These are phyloP conservation scores for Microplitis deprimator DNA, from an alignment of 2,888 invertebrate species.

Conservation along the genomic window DNA sequence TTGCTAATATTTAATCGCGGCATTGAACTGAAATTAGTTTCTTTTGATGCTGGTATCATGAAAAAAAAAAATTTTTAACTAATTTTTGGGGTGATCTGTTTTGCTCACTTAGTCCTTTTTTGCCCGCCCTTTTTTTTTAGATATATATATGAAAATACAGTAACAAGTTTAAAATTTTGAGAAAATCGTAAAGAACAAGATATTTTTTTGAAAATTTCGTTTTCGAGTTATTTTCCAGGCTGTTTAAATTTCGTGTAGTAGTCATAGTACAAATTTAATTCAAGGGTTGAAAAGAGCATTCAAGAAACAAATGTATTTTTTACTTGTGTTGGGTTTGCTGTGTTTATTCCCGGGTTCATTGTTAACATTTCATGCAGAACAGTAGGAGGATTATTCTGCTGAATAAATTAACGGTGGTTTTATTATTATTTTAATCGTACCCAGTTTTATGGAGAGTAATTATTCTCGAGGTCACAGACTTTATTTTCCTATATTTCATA, in stretches of 20 bases:
- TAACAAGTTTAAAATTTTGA: background rate
- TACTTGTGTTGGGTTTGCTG: conserved; percentile 11
- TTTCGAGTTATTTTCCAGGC: background rate
- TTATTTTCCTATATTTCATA: background rate
- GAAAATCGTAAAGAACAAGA: background rate
- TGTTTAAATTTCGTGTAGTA: background rate
- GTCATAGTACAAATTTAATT: background rate
- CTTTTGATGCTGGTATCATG: too few species aligned
- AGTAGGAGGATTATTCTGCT: conserved; percentile 4
- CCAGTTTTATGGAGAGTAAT: background rate
- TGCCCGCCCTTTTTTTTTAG: too few species aligned
- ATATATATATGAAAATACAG: too few species aligned
- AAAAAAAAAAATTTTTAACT: too few species aligned
- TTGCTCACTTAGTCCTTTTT: too few species aligned
- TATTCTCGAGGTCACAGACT: background rate
- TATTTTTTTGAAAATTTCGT: background rate
- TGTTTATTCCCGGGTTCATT: conserved; percentile 24
- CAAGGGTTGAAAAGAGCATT: background rate
- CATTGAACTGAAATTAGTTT: too few species aligned
- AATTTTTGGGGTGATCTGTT: too few species aligned
- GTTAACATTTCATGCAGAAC: conserved; percentile 25
- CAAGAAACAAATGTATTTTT: background rate
- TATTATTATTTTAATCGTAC: background rate
- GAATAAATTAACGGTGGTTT: conserved; percentile 18
- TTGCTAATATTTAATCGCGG: too few species aligned